phyloP scores from a whole-genome alignment of 2,888 invertebrate genomes.

The Ochlodes sylvanus region DNA sequence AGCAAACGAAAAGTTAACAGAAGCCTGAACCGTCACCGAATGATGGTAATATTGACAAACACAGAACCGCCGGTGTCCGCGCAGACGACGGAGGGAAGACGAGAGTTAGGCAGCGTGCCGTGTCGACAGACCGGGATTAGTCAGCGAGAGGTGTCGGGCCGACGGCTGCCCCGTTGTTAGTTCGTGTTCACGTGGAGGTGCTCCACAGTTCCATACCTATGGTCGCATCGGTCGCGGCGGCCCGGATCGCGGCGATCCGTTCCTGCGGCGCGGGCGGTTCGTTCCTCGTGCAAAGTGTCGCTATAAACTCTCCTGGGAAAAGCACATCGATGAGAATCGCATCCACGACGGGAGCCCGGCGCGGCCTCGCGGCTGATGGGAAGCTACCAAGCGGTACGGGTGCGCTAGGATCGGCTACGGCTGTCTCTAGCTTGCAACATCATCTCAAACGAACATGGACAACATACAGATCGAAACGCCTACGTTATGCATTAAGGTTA shows the following conservation, averaged over 20 bases:
- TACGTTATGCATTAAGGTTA: constrained; percentile 56
- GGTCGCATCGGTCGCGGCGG: neutral
- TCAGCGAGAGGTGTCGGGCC: constrained; percentile 42
- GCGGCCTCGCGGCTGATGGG: constrained; percentile 39
- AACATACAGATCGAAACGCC: constrained; percentile 76
- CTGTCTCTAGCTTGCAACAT: constrained; percentile 58
- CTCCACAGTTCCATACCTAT: constrained; percentile 55
- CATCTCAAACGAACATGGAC: constrained; percentile 70
- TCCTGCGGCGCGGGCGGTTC: constrained; percentile 37
- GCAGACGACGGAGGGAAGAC: constrained; percentile 40
- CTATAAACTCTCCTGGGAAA: constrained; percentile 74
- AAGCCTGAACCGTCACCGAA: constrained; percentile 40
- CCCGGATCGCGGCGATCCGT: neutral
- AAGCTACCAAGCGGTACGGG: constrained; percentile 53
- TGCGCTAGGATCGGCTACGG: constrained; percentile 58
- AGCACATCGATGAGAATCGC: constrained; percentile 53
- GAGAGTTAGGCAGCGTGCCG: constrained; percentile 55
- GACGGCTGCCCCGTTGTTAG: constrained; percentile 46
- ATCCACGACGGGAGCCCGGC: constrained; percentile 39
- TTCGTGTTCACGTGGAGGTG: constrained; percentile 25
- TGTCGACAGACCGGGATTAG: constrained; percentile 51
- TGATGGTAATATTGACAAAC: constrained; percentile 38
- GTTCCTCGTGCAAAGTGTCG: constrained; percentile 63
- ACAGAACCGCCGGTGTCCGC: constrained; percentile 45
- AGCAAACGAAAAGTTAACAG: constrained; percentile 15